phyloP scores from a whole-genome alignment of 2,888 invertebrate genomes.

The Diploptera punctata region DNA sequence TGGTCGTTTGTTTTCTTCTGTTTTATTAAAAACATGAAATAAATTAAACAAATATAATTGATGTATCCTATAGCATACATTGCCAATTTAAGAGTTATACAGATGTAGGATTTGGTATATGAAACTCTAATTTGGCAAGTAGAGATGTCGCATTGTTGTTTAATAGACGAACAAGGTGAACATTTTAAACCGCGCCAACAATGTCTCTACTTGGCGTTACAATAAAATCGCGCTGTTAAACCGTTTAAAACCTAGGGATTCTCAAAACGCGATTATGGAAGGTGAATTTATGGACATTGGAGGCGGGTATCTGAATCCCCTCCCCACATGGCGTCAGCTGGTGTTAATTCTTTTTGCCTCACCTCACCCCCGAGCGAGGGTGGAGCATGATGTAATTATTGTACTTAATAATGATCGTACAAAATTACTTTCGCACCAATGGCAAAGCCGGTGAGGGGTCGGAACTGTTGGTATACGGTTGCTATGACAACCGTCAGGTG shows the following conservation, averaged over 20 bases:
- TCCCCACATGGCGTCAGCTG: slow-evolving; percentile 37
- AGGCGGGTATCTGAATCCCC: slow-evolving; percentile 9
- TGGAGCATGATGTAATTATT: slow-evolving; percentile 42
- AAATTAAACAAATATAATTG: too few relatives aligned
- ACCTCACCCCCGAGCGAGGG: slow-evolving; percentile 33
- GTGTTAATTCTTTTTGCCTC: slow-evolving; percentile 35
- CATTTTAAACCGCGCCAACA: background rate
- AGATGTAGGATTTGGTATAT: too few relatives aligned
- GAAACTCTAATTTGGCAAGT: too few relatives aligned
- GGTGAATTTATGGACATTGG: slow-evolving; percentile 27
- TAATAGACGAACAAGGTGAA: too few relatives aligned
- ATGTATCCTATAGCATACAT: too few relatives aligned
- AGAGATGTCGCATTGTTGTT: too few relatives aligned
- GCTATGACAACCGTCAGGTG: slow-evolving; percentile 37
- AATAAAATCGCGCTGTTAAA: background rate
- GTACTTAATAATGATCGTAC: slow-evolving; percentile 42
- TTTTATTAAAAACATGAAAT: too few relatives aligned
- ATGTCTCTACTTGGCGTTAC: background rate
- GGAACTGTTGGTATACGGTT: slow-evolving; percentile 29
- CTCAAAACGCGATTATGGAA: slow-evolving; percentile 23
- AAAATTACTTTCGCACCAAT: slow-evolving; percentile 43
- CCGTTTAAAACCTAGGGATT: slow-evolving; percentile 5
- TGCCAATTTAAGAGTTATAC: too few relatives aligned
- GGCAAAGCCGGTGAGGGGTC: slow-evolving; percentile 29
- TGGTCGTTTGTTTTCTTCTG: too few relatives aligned